Evolutionary conservation across 2,797 vertebrate species (phyloP).

Genomic region (Rhadinocentrus ornatus): DNA sequence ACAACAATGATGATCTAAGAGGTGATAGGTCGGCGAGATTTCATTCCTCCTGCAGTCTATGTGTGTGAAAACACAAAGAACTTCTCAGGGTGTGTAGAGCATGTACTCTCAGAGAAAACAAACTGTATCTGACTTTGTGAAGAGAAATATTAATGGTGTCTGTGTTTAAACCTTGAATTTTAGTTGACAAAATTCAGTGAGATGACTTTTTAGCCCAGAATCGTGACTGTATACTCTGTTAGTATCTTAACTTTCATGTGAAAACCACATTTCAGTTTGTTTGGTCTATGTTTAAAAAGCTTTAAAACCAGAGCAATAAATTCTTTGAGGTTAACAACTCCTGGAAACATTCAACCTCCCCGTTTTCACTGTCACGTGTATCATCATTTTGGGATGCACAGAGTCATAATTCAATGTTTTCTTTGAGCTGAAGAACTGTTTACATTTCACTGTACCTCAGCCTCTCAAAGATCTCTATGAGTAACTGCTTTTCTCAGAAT

Average conservation of each 20-base stretch:
- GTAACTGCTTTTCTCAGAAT: constrained; percentile 11
- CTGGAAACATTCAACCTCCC: constrained; percentile 46
- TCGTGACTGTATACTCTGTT: background rate
- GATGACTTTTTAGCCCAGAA: background rate
- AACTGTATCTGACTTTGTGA: constrained; percentile 20
- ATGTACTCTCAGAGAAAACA: constrained; percentile 35
- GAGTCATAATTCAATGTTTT: constrained; percentile 29
- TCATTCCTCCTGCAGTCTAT: constrained; percentile 34
- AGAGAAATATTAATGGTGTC: constrained; percentile 15
- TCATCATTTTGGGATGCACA: constrained; percentile 45
- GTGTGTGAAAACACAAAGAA: constrained; percentile 39
- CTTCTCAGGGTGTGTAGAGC: constrained; percentile 14
- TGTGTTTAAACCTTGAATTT: background rate
- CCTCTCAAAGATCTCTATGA: background rate
- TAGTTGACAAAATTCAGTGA: background rate
- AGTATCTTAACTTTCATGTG: constrained; percentile 2
- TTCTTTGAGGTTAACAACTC: constrained; percentile 43
- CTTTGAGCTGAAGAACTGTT: constrained; percentile 35
- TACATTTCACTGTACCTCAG: constrained; percentile 20
- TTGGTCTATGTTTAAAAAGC: constrained; percentile 14
- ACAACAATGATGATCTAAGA: constrained; percentile 35
- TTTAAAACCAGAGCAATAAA: constrained; percentile 33
- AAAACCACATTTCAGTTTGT: constrained; percentile 2
- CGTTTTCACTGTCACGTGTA: constrained; percentile 20
- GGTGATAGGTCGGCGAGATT: constrained; percentile 44